Evolutionary conservation across 2,797 vertebrate species (phyloP).

Genomic region (Micrastur ruficollis): DNA sequence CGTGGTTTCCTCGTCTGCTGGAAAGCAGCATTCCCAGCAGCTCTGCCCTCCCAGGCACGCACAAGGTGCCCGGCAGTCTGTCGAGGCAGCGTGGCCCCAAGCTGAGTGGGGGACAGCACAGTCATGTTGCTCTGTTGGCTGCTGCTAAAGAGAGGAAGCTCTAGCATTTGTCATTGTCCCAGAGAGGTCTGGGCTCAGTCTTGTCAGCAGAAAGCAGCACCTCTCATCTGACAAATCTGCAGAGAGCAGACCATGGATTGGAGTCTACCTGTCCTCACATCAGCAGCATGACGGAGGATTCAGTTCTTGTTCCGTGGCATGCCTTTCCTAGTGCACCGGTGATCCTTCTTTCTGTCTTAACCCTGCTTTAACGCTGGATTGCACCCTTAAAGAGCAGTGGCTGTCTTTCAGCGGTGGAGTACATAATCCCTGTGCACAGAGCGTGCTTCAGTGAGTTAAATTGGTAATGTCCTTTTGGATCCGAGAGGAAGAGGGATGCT

Average conservation of each 20-base stretch:
- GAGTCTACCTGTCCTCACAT: not conserved
- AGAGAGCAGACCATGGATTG: rapidly evolving
- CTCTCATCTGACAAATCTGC: not conserved
- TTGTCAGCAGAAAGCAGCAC: not conserved
- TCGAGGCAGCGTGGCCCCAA: rapidly evolving
- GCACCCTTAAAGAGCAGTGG: not conserved
- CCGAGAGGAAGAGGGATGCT: not conserved
- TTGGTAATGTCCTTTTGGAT: not conserved
- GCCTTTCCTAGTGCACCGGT: not conserved
- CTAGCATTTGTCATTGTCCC: not conserved
- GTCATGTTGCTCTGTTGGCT: not conserved
- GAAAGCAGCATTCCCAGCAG: not conserved
- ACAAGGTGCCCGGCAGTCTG: not conserved
- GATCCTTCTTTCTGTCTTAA: rapidly evolving
- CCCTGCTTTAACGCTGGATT: not conserved
- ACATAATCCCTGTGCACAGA: not conserved
- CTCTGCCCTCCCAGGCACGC: not conserved
- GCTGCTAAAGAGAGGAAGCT: not conserved
- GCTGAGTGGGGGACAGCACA: no score
- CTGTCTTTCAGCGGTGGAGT: not conserved
- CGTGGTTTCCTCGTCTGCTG: not conserved
- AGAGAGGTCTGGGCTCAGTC: not conserved
- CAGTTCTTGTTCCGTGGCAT: not conserved
- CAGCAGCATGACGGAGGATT: not conserved
- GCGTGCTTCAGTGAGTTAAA: not conserved